phyloP scores from a whole-genome alignment of 2,113 vertebrate species.

The Spheniscus mendiculus region DNA sequence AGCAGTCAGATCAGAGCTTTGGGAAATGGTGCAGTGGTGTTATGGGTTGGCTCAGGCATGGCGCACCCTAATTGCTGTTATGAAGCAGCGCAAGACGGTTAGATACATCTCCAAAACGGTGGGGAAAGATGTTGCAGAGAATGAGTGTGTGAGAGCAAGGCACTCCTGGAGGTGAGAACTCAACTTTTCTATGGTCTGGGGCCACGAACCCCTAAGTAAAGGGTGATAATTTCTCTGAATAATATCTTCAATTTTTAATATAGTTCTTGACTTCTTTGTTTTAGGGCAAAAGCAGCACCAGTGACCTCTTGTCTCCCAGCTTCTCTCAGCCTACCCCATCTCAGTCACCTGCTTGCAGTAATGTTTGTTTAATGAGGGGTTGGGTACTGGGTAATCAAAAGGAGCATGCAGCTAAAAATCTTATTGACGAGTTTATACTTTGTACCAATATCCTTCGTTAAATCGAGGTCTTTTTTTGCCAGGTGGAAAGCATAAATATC shows the following conservation, averaged over 20 bases:
- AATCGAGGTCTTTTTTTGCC: neutral
- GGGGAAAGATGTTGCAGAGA: neutral
- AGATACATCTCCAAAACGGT: neutral
- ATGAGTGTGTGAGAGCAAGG: neutral
- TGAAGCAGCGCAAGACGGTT: neutral
- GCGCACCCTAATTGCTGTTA: fast-evolving
- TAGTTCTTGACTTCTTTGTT: neutral
- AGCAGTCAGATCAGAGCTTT: neutral
- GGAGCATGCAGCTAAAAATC: neutral
- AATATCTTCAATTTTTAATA: neutral
- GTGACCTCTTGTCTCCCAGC: neutral
- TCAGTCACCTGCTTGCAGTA: neutral
- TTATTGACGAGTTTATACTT: neutral
- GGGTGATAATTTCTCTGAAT: neutral
- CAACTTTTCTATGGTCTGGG: neutral
- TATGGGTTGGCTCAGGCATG: neutral
- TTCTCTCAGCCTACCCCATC: neutral
- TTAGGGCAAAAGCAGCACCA: neutral
- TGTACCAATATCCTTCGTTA: neutral
- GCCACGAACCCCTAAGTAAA: neutral
- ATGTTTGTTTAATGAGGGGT: neutral
- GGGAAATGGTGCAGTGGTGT: neutral
- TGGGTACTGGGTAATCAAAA: neutral
- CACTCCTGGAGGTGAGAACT: neutral
- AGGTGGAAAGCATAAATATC: neutral